Evolutionary conservation across 1,140 invertebrate species (phyloP).

Genomic region (Pectinophora gossypiella): DNA sequence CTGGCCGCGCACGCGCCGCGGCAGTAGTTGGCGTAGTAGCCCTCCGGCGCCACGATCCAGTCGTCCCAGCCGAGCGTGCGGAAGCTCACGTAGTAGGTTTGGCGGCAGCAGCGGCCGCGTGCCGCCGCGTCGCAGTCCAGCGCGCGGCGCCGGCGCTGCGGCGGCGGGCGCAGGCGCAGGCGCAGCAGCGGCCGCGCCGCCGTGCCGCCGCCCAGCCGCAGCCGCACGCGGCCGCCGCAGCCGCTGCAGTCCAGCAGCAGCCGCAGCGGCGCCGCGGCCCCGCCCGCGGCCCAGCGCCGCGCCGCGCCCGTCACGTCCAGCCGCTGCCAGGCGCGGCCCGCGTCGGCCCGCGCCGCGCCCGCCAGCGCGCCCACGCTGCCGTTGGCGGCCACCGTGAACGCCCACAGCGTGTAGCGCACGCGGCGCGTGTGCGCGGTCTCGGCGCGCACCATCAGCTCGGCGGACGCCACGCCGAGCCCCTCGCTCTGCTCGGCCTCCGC

Average conservation of each 20-base stretch:
- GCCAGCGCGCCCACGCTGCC: conserved; percentile 80
- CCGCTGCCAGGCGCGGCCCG: conserved; percentile 72
- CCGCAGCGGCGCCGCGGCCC: conserved; percentile 90
- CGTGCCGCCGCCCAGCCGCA: conserved; percentile 36
- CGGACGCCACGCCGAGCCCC: conserved; percentile 81
- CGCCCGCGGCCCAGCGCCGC: conserved; percentile 77
- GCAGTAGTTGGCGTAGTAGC: conserved; percentile 96
- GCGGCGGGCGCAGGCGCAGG: conserved; percentile 60
- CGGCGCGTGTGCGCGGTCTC: conserved; percentile 78
- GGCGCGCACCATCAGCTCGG: conserved; percentile 82
- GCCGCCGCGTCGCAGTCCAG: conserved; percentile 87
- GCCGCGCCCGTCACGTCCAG: conserved; percentile 18
- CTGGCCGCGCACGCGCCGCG: conserved; percentile 90
- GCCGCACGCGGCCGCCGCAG: conserved; percentile 77
- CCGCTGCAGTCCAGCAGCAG: conserved; percentile 81
- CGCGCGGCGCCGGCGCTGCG: conserved; percentile 82
- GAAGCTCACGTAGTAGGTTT: conserved; percentile 94
- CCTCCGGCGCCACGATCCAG: conserved; percentile 94
- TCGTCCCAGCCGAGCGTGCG: conserved; percentile 94
- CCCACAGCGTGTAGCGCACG: conserved; percentile 80
- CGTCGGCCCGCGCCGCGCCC: conserved; percentile 83
- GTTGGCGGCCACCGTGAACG: conserved; percentile 79
- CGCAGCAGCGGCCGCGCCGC: conserved; percentile 89
- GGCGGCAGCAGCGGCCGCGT: conserved; percentile 91
- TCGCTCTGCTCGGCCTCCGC: conserved; percentile 76